Evolutionary conservation across 2,113 vertebrate species (phyloP).

Genomic region (Anas platyrhynchos): DNA sequence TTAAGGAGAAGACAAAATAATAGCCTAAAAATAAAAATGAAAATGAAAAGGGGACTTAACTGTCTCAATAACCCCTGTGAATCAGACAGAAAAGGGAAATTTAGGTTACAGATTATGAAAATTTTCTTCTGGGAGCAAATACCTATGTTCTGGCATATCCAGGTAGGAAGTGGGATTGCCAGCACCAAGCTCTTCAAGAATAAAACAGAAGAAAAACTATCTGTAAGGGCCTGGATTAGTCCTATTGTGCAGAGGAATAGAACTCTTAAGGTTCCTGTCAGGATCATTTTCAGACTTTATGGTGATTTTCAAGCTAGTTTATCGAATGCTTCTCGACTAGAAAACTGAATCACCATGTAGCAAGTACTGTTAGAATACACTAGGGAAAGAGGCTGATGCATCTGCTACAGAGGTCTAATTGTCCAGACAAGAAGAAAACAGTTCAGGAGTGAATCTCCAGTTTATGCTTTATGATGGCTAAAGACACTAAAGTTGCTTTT

Average conservation of each 20-base stretch:
- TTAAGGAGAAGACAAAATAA: not conserved
- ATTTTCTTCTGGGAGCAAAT: not conserved
- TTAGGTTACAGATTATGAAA: not conserved
- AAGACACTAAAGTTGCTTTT: not conserved
- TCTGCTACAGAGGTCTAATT: not conserved
- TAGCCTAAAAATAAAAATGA: not conserved
- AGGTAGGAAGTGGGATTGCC: not conserved
- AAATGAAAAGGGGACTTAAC: not conserved
- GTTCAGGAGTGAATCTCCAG: not conserved
- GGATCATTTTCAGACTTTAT: not conserved
- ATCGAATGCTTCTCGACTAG: not conserved
- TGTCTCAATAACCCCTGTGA: not conserved
- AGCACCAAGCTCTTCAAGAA: not conserved
- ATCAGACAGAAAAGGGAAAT: not conserved
- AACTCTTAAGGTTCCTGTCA: not conserved
- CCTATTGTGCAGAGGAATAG: not conserved
- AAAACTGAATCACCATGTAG: not conserved
- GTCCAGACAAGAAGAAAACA: not conserved
- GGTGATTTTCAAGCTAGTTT: conserved; percentile 12
- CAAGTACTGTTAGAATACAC: not conserved
- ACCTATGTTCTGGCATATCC: not conserved
- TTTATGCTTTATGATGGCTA: not conserved
- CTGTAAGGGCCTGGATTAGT: not conserved
- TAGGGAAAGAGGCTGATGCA: not conserved
- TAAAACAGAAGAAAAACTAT: not conserved